Base-by-base conservation (phyloP, 2,888 invertebrate genomes). In the Tubulanus polymorphus region DNA sequence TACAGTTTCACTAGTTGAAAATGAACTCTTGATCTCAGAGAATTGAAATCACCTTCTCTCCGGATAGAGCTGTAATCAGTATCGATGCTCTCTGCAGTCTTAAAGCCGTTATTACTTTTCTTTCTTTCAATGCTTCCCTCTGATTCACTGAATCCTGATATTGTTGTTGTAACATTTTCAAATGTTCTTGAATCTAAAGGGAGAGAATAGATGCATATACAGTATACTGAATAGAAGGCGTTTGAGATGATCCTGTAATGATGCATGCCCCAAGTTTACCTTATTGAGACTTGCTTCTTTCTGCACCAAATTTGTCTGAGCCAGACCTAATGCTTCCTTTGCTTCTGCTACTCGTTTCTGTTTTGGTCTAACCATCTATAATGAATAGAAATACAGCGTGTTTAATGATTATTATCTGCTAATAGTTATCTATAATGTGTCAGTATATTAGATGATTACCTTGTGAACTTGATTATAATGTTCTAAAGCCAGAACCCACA, bases 1-100 rank as follows among this genome's bases (percentile, higher is more conserved):
- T n/a, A n/a, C n/a, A n/a, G n/a, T n/a, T n/a, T n/a, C n/a, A n/a
- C n/a, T n/a, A n/a, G n/a, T n/a, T n/a, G n/a, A n/a, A n/a, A n/a
- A n/a, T n/a, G n/a, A n/a, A n/a, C n/a, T n/a, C n/a, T n/a, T n/a
- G n/a, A n/a, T n/a, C n/a, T n/a, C n/a, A n/a, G n/a, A n/a, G n/a
- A n/a, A n/a, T n/a, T n/a, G n/a, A n/a, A n/a, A n/a, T n/a, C n/a
- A 77, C 78, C 70, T 78, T 76, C 64, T 78, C 79, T 58, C 70
- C 72, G 32, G 71, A 72, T 15, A 79, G 66, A 29, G 78, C 78
- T 37, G 61, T 66, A 3, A 75, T 76, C n/a, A 79, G 72, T 3
- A 78, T 68, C 18, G 68, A 67, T 6, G 79, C 79, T 50, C 76
- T 61, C 48, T 74, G 46, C 1, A 79, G 66, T 23, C 79, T 59